Base-by-base conservation (phyloP, 1,140 invertebrate species). In the Listronotus bonariensis region DNA sequence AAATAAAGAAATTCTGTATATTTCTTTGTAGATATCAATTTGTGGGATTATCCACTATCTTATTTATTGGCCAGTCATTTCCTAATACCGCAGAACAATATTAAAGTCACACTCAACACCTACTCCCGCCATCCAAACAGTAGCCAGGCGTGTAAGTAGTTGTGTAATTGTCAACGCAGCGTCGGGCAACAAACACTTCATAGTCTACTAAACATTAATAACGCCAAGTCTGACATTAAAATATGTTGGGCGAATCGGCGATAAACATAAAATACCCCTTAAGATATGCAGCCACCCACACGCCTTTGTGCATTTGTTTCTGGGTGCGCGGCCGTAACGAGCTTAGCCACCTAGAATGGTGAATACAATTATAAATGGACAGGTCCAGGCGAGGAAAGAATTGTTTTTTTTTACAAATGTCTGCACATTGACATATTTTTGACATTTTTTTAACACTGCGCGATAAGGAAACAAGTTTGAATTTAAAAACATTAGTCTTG, bases 151-250 rank as follows among this genome's bases (percentile, higher is more conserved):
- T 62, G 49, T 62, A 62, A 62, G 40, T 62, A 62, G 49, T 62
- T 62, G 59, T 62, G 59, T 62, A 62, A 62, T 62, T 62, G 59
- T 62, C 59, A 62, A 54, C 51, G 32, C 42, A 60, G 48, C 34
- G 59, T 60, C 57, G 46, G 15, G n/a, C 17, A 60, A 49, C 46
- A 61, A 61, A 54, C 49, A 43, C 31, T 62, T 54, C 46, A 45
- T 41, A 31, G 41, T 49, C 59, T 34, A 52, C 49, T 26, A 15
- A 42, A 20, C 41, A 26, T 55, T 55, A 34, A 41, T 55, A 55
- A 34, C 34, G 34, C 11, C 34, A 9, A 36, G 34, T 12, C 11
- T 36, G 34, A 36, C 34, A 36, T 8, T 36, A 36, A 36, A 36
- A 36, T 36, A 36, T 36, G 34, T 36, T 7, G 3, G 34, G 34